Conservation (phyloP, 2,113 vertebrate species). For the Pyrgilauda ruficollis region DNA sequence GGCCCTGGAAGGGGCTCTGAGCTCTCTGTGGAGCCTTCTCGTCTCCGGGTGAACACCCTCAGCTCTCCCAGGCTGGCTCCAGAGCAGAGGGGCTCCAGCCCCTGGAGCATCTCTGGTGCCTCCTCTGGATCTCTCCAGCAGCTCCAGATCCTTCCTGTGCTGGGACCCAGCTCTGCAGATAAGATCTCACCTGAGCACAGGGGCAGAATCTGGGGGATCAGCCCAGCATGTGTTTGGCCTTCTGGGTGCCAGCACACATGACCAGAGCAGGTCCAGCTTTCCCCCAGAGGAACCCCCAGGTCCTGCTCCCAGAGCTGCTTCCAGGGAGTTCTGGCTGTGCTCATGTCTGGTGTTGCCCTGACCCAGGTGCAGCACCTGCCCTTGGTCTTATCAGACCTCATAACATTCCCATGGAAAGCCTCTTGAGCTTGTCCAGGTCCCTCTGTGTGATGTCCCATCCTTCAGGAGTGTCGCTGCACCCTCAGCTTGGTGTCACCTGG, state of each 20-base stretch:
- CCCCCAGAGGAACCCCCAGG: background rate
- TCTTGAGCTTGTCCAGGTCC: background rate
- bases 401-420: background rate
- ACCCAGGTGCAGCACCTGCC: background rate
- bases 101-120: fast-evolving
- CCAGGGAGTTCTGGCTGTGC: background rate
- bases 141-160: background rate
- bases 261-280: background rate
- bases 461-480: background rate
- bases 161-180: background rate
- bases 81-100: background rate
- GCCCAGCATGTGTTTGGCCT: background rate
- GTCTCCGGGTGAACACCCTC: background rate
- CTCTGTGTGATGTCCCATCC: background rate
- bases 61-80: background rate
- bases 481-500: background rate
- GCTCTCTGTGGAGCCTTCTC: background rate
- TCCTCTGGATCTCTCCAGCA: background rate
- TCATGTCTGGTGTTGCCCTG: background rate
- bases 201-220: background rate
- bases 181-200: background rate
- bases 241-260: background rate
- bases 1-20: fast-evolving
- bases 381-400: background rate
- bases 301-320: background rate